phyloP scores from a whole-genome alignment of 1,140 invertebrate genomes.

The Mesaphorura yosii region DNA sequence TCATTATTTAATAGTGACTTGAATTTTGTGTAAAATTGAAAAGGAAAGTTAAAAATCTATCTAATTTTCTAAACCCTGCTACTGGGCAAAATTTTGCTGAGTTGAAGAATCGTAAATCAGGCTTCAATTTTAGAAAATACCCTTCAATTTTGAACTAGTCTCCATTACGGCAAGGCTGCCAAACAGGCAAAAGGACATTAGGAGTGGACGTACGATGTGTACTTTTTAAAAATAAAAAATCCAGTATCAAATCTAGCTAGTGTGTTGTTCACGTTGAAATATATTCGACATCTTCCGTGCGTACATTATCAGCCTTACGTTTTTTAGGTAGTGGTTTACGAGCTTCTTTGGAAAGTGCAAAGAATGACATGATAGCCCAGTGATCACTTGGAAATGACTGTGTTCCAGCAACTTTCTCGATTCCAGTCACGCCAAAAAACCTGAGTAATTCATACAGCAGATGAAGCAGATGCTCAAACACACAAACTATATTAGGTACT shows the following conservation, averaged over 20 bases:
- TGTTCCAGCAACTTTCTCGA: conserved; percentile 43
- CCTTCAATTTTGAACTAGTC: too few relatives aligned
- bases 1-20: too few relatives aligned
- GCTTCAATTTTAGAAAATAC: too few relatives aligned
- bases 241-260: too few relatives aligned
- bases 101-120: too few relatives aligned
- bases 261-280: not conserved
- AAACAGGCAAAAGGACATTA: too few relatives aligned
- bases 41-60: not conserved
- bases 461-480: not conserved
- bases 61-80: not conserved
- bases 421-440: conserved; percentile 46
- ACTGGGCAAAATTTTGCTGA: too few relatives aligned
- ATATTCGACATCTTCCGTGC: not conserved
- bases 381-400: conserved; percentile 50
- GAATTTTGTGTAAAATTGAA: not conserved
- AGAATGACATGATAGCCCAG: conserved; percentile 44
- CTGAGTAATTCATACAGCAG: conserved; percentile 9
- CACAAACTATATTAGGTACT: too few relatives aligned
- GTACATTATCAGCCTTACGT: conserved; percentile 8
- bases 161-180: too few relatives aligned
- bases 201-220: too few relatives aligned
- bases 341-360: conserved; percentile 22
- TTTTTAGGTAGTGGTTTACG: conserved; percentile 15
- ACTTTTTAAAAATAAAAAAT: too few relatives aligned